Evolutionary conservation across 2,797 vertebrate species (phyloP), one percentile per base, ranked within the genome.

Genomic region (Pseudochromis fuscus): DNA sequence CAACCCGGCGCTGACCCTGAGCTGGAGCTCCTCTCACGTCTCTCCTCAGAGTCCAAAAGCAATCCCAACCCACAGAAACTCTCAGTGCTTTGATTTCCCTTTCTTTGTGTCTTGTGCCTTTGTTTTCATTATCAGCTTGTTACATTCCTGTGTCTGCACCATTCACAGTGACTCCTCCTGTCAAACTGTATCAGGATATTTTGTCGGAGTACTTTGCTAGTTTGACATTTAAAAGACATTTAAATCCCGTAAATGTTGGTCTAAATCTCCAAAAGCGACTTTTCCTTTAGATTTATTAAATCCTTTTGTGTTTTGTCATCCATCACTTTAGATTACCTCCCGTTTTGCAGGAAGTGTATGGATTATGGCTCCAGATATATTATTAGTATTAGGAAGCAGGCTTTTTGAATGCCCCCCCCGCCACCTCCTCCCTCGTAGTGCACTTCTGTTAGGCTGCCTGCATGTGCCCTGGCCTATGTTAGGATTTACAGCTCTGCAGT

Each of bases 401-500:
- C 82, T 87, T 85, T 88, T 90, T 75, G 84, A 91, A 84, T n/a
- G n/a, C n/a, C n/a, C n/a, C n/a, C n/a, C n/a, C 74, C 63, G 62
- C 48, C 67, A 60, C 13, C 51, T 6, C 24, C 10, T 31, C 37
- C 33, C 37, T 50, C n/a, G n/a, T n/a, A n/a, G n/a, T 59, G 59
- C 0, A 0, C 27, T 48, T 21, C 58, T 67, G 63, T 73, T 59
- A 76, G 72, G 67, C 73, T 16, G 59, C 77, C 58, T 88, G 79
- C 67, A 81, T 89, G 74, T 77, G 71, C 86, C 88, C 75, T 31
- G 40, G 79, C 85, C 88, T 81, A 89, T 89, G 87, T 89, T 90
- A 84, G 87, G 83, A 94, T 93, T 94, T 94, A 94, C 88, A 81
- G 87, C 92, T 84, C 85, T 89, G 82, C 89, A 86, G 92, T 84